Evolutionary conservation across 2,797 vertebrate species (phyloP).

Genomic region (Leptodactylus fallax): DNA sequence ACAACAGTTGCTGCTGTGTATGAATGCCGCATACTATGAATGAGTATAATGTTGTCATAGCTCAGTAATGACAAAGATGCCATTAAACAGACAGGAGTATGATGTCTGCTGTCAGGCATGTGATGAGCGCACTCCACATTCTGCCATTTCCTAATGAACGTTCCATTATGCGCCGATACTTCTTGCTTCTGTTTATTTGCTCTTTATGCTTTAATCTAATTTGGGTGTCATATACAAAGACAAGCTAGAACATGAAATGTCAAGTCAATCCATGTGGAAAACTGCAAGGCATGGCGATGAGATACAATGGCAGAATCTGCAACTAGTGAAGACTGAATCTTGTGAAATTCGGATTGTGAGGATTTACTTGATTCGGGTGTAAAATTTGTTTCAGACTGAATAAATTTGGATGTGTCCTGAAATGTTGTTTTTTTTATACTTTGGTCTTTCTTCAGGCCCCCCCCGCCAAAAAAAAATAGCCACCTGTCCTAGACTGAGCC

Average conservation of each 20-base stretch:
- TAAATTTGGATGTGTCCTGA: too few relatives aligned
- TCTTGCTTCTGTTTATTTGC: slow-evolving; percentile 1
- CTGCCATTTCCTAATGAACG: slow-evolving; percentile 41
- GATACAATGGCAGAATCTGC: background rate
- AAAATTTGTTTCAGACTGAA: too few relatives aligned
- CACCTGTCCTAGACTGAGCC: too few relatives aligned
- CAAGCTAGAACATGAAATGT: slow-evolving; percentile 15
- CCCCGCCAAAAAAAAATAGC: too few relatives aligned
- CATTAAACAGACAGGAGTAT: slow-evolving; percentile 54
- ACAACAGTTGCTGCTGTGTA: slow-evolving; percentile 40
- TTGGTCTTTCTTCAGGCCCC: too few relatives aligned
- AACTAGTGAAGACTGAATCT: too few relatives aligned
- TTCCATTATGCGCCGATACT: slow-evolving; percentile 36
- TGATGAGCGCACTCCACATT: slow-evolving; percentile 49
- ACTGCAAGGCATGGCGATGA: too few relatives aligned
- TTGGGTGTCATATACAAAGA: background rate
- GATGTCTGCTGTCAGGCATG: slow-evolving; percentile 54
- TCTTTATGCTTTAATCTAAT: slow-evolving; percentile 12
- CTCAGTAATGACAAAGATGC: slow-evolving; percentile 57
- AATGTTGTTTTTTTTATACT: too few relatives aligned
- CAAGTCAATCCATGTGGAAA: slow-evolving; percentile 16
- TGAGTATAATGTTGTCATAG: slow-evolving; percentile 24
- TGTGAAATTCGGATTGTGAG: too few relatives aligned
- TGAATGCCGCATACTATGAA: slow-evolving; percentile 32
- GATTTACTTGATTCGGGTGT: too few relatives aligned